Percentiles rank a stretch among this genome's conserved stretches.
phyloP scores from a whole-genome alignment of 1,140 invertebrate species.

The Hycleus phaleratus region DNA sequence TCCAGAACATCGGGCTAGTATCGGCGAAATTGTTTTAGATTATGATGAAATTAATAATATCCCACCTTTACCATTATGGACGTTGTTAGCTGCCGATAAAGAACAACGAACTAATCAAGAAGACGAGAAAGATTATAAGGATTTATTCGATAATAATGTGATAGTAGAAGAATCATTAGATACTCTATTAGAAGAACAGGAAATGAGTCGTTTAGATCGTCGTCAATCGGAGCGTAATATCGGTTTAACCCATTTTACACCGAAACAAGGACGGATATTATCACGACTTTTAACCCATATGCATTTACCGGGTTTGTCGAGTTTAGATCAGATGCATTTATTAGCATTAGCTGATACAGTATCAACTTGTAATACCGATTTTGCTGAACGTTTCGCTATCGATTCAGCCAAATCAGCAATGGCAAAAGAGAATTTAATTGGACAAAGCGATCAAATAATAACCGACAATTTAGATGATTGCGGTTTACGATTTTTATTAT shows the following conservation, averaged over 20 bases:
- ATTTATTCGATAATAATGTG: constrained; percentile 74
- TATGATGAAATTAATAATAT: constrained; percentile 96
- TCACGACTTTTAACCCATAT: constrained; percentile 90
- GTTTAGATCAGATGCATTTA: constrained; percentile 98
- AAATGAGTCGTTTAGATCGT: constrained; percentile 48
- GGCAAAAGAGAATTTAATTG: constrained; percentile 59
- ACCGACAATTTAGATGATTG: constrained; percentile 93
- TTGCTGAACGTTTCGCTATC: constrained; percentile 73
- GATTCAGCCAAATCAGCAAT: constrained; percentile 65
- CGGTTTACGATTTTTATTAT: constrained; percentile 89
- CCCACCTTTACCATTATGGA: constrained; percentile 93
- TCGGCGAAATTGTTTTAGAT: constrained; percentile 67
- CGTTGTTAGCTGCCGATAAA: constrained; percentile 86
- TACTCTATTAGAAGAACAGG: constrained; percentile 61
- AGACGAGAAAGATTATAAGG: constrained; percentile 65
- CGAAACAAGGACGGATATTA: constrained; percentile 69
- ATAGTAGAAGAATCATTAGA: constrained; percentile 75
- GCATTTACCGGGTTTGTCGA: constrained; percentile 92
- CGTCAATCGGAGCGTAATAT: constrained; percentile 44
- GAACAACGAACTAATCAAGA: constrained; percentile 52
- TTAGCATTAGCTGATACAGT: constrained; percentile 96
- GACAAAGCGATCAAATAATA: constrained; percentile 54
- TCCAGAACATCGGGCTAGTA: constrained; percentile 39
- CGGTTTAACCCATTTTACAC: constrained; percentile 69
- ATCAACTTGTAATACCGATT: constrained; percentile 82